A percentile compares a stretch with the other conserved stretches of the same genome.
phyloP scores from a whole-genome alignment of 2,888 invertebrate genomes.

The Scaptomyza parva region DNA sequence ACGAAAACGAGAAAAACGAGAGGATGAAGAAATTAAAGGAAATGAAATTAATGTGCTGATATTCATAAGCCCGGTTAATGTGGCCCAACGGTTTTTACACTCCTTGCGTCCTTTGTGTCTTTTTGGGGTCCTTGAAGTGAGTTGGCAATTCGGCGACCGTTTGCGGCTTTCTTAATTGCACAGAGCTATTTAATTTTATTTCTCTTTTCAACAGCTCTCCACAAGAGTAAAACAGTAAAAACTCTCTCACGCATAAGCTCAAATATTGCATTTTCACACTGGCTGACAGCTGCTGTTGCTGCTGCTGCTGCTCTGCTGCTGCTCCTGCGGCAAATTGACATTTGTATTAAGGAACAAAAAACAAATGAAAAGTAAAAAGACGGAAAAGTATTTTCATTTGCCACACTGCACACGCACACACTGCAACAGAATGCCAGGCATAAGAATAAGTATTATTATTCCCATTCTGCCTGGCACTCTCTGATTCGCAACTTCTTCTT shows the following conservation, averaged over 20 bases:
- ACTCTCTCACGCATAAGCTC: slow-evolving; percentile 29
- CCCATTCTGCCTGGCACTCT: not conserved
- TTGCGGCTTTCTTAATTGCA: slow-evolving; percentile 64
- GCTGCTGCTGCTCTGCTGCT: too few species aligned
- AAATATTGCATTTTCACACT: slow-evolving; percentile 49
- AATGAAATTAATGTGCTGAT: slow-evolving; percentile 54
- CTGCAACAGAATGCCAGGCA: slow-evolving; percentile 1
- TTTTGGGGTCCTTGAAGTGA: slow-evolving; percentile 12
- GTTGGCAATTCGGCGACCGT: slow-evolving; percentile 48
- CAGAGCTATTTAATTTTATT: slow-evolving; percentile 60
- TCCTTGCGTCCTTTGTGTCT: slow-evolving; percentile 12
- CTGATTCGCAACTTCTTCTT: slow-evolving; percentile 32
- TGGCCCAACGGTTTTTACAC: slow-evolving; percentile 16
- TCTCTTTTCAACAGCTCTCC: slow-evolving; percentile 16
- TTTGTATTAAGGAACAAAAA: slow-evolving; percentile 50
- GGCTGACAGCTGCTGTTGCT: slow-evolving; percentile 64
- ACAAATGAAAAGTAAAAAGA: not conserved
- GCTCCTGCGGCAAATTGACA: slow-evolving; percentile 67
- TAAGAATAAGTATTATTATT: slow-evolving; percentile 24
- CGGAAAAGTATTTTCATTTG: slow-evolving; percentile 25
- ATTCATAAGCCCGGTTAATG: slow-evolving; percentile 54
- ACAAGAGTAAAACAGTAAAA: slow-evolving; percentile 12
- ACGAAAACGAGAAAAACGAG: slow-evolving; percentile 1
- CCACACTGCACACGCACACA: not conserved
- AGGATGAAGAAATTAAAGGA: slow-evolving; percentile 36